These are phyloP conservation scores for Pterois miles DNA, from an alignment of 2,797 vertebrate genomes.

Conservation along the genomic window DNA sequence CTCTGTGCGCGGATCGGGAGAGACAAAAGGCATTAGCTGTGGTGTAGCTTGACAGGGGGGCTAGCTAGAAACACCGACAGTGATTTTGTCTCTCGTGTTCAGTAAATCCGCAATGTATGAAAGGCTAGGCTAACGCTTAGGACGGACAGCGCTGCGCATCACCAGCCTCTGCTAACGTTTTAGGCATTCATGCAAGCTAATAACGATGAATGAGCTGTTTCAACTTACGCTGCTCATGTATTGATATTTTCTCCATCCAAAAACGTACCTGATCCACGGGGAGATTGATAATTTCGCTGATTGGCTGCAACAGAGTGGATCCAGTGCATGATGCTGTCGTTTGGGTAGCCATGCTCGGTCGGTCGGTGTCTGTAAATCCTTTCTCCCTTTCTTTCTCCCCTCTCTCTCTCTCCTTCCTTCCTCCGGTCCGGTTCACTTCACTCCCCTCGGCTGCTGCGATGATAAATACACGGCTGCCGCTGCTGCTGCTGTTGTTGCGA, in stretches of 20 bases:
- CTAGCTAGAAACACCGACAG: constrained; percentile 19
- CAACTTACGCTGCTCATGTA: neutral
- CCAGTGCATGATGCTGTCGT: constrained; percentile 90
- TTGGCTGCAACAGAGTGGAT: constrained; percentile 93
- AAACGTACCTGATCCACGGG: constrained; percentile 93
- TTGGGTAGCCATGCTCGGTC: constrained; percentile 88
- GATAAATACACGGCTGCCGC: constrained; percentile 36
- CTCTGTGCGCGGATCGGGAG: constrained; percentile 6
- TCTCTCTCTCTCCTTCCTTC: constrained; percentile 20
- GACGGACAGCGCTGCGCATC: constrained; percentile 35
- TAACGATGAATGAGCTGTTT: neutral
- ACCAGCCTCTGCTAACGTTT: constrained; percentile 9
- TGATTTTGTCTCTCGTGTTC: constrained; percentile 8
- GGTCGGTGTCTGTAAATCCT: constrained; percentile 48
- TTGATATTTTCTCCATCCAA: neutral
- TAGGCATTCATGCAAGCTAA: neutral
- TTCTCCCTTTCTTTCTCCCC: constrained; percentile 19
- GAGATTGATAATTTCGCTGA: constrained; percentile 93
- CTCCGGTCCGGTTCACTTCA: constrained; percentile 44
- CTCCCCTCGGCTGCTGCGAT: constrained; percentile 57
- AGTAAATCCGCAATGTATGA: constrained; percentile 29
- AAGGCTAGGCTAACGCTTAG: constrained; percentile 35
- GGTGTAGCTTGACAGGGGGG: constrained; percentile 8
- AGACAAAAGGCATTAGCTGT: constrained; percentile 57
- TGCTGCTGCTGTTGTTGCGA: constrained; percentile 67